A percentile compares a stretch with the other conserved stretches of the same genome.
These are phyloP conservation scores for Drosophila lacicola DNA, from an alignment of 2,888 invertebrate genomes.

Conservation along the genomic window DNA sequence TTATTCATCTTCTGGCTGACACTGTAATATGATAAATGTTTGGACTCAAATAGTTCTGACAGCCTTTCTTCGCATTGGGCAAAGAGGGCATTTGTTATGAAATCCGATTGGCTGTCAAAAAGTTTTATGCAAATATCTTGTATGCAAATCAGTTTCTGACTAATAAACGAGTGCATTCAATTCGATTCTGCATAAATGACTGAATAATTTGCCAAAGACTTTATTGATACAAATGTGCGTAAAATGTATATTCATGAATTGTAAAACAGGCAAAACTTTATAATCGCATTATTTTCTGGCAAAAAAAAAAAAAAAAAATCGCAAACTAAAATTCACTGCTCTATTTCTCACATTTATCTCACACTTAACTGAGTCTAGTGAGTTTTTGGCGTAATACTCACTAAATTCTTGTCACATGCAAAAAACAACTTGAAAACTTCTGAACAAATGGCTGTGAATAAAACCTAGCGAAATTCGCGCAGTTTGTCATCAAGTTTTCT, in stretches of 20 bases:
- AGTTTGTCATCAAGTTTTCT: conserved; percentile 34
- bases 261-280: background rate
- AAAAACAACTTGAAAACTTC: conserved; percentile 36
- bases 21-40: conserved; percentile 22
- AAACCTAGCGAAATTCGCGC: conserved; percentile 24
- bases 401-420: conserved; percentile 48
- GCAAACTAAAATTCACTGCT: conserved; percentile 22
- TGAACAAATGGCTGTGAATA: conserved; percentile 28
- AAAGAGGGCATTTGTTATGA: conserved; percentile 1
- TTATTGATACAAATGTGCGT: background rate
- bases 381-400: conserved; percentile 3
- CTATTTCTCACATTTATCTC: conserved; percentile 21
- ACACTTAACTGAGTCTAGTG: conserved; percentile 11
- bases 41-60: conserved; percentile 25
- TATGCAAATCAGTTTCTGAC: conserved; percentile 15
- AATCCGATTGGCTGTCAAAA: conserved; percentile 32
- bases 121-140: conserved; percentile 39
- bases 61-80: conserved; percentile 9
- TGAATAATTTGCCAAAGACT: conserved; percentile 8
- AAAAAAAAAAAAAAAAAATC: background rate
- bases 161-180: conserved; percentile 33
- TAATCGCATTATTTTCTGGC: background rate
- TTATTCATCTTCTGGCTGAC: conserved; percentile 7
- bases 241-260: conserved; percentile 1
- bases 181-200: conserved; percentile 17